Base-by-base conservation (phyloP, 1,140 invertebrate species). In the Leptinotarsa defecta region DNA sequence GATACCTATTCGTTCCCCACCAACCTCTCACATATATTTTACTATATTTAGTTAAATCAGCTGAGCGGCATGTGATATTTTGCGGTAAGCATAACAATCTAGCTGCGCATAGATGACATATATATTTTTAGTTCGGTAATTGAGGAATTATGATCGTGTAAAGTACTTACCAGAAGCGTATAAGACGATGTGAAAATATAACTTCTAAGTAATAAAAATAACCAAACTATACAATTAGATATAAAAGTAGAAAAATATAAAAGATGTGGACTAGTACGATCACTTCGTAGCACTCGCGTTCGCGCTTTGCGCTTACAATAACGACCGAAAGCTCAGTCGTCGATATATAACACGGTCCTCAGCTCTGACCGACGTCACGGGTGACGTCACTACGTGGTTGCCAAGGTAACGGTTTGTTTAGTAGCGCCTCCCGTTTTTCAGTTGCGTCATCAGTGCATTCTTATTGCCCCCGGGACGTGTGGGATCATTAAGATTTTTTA, bases 201-300 rank as follows among this genome's bases (percentile, higher is more conserved):
- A 77, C 75, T 78, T 79, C 80, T 78, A 81, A 77, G 76, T 80
- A 79, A 78, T 75, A 79, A 81, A 81, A 82, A 81, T 82, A 82
- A 83, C 82, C 78, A 83, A 83, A 83, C 81, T 83, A 81, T 83
- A 83, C 82, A 81, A 83, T 81, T 80, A 81, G 81, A 83, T 84
- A 84, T 84, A 84, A 84, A 84, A 84, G 82, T 84, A 83, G 83
- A 83, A 84, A 84, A 83, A 84, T 84, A 84, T 83, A 84, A 83
- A 84, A 83, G 81, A 81, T 82, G 82, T 83, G 83, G 82, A 84
- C 82, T 83, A 83, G 82, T 79, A 81, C 78, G 76, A 81, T 82
- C 83, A 84, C 83, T 79, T 27, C 75, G 75, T 79, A 79, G 79
- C 81, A 83, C 82, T 79, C 79, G 80, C 83, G 81, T 76, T 74